A percentile compares a stretch with the other conserved stretches of the same genome.
phyloP scores from a whole-genome alignment of 2,888 invertebrate species.

The Nebria brevicollis region DNA sequence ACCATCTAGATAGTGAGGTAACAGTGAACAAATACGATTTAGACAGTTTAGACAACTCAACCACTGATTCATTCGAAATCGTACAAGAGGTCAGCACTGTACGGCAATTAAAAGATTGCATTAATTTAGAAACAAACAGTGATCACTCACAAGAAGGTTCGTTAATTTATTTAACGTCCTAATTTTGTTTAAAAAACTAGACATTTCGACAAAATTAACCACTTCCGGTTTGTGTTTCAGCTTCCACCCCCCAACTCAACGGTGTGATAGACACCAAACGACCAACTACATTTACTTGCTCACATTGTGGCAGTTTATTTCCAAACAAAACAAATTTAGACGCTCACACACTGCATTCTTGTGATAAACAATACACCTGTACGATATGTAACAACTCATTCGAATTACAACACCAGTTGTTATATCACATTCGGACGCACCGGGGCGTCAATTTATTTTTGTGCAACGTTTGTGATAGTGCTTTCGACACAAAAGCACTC shows the following conservation, averaged over 20 bases:
- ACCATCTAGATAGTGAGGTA: no score
- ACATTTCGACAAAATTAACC: not conserved
- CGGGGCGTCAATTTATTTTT: not conserved
- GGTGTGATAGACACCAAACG: not conserved
- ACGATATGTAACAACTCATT: not conserved
- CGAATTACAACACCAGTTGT: not conserved
- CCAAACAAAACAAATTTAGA: not conserved
- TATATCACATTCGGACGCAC: constrained; percentile 2
- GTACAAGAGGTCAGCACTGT: not conserved
- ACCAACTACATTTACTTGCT: not conserved
- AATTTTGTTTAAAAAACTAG: not conserved
- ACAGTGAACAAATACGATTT: no score
- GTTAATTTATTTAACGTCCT: not conserved
- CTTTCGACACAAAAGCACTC: not conserved
- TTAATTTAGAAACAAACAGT: not conserved
- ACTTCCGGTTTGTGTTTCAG: no score
- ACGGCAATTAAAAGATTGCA: not conserved
- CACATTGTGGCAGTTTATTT: not conserved
- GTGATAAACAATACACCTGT: not conserved
- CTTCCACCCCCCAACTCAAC: not conserved
- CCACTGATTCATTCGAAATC: not conserved
- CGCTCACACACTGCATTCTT: not conserved
- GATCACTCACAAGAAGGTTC: not conserved
- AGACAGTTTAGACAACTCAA: no score
- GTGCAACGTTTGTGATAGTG: constrained; percentile 4